Conservation (phyloP, 2,113 vertebrate species). For the Paedocypris sp. region DNA sequence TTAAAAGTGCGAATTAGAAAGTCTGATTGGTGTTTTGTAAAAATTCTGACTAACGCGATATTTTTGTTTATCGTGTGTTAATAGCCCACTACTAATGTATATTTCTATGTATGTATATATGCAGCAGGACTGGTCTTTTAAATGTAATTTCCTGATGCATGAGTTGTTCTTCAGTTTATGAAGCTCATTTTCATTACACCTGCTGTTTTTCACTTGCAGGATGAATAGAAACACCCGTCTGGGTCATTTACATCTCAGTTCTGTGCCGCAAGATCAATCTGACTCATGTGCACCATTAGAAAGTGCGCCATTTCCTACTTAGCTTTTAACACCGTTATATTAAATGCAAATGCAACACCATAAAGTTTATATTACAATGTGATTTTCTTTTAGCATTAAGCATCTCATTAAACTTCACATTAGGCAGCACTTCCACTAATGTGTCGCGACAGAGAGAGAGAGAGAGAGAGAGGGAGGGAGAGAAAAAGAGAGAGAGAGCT, state of each 20-base stretch:
- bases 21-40: too few relatives aligned
- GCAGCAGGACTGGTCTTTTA: too few relatives aligned
- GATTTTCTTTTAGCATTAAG: background rate
- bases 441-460: background rate
- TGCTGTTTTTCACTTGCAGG: background rate
- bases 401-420: constrained; percentile 4
- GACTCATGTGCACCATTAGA: background rate
- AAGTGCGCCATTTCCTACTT: background rate
- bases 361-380: background rate
- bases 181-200: background rate
- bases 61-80: too few relatives aligned
- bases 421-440: background rate
- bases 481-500: too few relatives aligned
- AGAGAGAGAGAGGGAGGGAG: too few relatives aligned
- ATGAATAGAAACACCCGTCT: background rate
- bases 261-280: background rate
- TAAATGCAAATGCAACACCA: background rate
- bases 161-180: too few relatives aligned
- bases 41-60: too few relatives aligned
- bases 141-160: too few relatives aligned
- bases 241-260: background rate
- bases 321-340: background rate
- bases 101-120: too few relatives aligned
- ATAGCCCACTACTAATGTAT: too few relatives aligned
- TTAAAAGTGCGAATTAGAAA: too few relatives aligned